These are phyloP conservation scores for Phycodurus eques DNA, from an alignment of 2,113 vertebrate species.

Conservation along the genomic window DNA sequence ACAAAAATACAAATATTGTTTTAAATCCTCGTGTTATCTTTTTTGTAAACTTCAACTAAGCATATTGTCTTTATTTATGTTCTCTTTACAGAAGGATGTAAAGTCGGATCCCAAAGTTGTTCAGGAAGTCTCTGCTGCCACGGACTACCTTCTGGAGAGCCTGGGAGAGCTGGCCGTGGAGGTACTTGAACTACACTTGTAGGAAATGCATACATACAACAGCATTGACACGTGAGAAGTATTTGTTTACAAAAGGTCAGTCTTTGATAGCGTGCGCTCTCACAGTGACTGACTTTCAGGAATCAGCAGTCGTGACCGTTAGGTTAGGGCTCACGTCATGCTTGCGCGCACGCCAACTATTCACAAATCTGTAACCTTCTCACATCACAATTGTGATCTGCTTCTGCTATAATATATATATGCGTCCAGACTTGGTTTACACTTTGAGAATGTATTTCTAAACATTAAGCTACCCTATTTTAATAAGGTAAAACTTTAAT, in stretches of 20 bases:
- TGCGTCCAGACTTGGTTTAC: neutral
- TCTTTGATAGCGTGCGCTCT: conserved; percentile 14
- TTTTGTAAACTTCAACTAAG: neutral
- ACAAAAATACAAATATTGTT: neutral
- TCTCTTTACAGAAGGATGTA: conserved; percentile 73
- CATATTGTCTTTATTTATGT: neutral
- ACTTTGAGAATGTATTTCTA: neutral
- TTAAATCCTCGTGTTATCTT: neutral
- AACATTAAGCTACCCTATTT: neutral
- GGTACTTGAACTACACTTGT: conserved; percentile 66
- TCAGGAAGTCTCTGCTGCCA: conserved; percentile 78
- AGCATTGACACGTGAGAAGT: conserved; percentile 3
- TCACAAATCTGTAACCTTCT: no score
- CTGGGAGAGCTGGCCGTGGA: conserved; percentile 78
- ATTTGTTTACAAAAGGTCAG: conserved; percentile 49
- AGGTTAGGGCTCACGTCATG: neutral
- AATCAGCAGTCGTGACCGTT: conserved; percentile 3
- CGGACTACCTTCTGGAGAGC: conserved; percentile 77
- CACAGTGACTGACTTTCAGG: conserved; percentile 35
- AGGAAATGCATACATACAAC: neutral
- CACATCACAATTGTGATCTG: no score
- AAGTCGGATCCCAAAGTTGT: conserved; percentile 76
- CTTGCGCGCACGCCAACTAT: neutral
- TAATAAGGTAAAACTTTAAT: neutral
- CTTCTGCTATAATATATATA: no score